Conservation (phyloP, 2,888 invertebrate species). For the Tetragnatha montana region DNA sequence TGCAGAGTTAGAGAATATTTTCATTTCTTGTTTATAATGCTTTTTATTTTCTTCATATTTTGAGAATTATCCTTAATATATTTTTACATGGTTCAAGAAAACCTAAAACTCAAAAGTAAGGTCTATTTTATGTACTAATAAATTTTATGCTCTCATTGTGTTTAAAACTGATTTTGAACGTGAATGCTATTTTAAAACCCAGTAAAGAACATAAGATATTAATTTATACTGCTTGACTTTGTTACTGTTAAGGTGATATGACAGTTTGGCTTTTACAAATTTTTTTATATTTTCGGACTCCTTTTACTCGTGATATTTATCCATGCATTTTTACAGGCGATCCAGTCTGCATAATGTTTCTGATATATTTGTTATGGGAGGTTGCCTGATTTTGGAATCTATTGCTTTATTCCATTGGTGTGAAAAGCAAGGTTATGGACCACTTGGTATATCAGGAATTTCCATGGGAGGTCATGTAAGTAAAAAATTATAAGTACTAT, state of each 20-base stretch:
- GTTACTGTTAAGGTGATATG: no score
- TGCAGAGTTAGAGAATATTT: no score
- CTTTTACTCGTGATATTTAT: neutral
- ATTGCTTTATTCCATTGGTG: slow-evolving; percentile 95
- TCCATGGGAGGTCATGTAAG: slow-evolving; percentile 99
- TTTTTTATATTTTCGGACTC: neutral
- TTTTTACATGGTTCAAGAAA: slow-evolving; percentile 83
- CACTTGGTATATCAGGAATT: slow-evolving; percentile 94
- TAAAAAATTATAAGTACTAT: no score
- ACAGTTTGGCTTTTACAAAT: neutral
- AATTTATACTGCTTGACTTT: no score
- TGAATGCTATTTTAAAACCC: no score
- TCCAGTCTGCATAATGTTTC: slow-evolving; percentile 95
- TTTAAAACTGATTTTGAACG: no score
- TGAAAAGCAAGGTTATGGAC: slow-evolving; percentile 91
- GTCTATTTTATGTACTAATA: slow-evolving; percentile 68
- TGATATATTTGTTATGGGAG: slow-evolving; percentile 99
- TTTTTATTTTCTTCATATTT: neutral
- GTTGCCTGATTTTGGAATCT: slow-evolving; percentile 94
- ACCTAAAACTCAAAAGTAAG: slow-evolving; percentile 89
- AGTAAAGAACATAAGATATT: no score
- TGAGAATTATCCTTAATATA: slow-evolving; percentile 71
- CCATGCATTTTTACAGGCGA: slow-evolving; percentile 78
- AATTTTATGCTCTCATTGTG: neutral
- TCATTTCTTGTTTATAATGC: no score